Percentiles rank a stretch among this genome's conserved stretches.
Evolutionary conservation across 2,113 vertebrate species (phyloP).

Genomic region (Nycticebus coucang): DNA sequence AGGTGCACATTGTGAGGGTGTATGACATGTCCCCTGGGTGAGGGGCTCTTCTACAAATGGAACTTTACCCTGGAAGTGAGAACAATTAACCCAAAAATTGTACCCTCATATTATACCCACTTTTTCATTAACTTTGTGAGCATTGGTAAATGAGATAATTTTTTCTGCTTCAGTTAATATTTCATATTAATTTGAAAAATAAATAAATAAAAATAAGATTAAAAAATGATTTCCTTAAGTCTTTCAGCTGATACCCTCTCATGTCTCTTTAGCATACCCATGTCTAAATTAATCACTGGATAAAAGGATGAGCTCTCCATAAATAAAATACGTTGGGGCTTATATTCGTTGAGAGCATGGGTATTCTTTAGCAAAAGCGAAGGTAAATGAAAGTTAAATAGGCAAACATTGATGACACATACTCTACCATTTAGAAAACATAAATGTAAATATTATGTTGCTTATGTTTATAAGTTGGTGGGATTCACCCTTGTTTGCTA

Average conservation of each 20-base stretch:
- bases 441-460: not conserved
- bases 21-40: too few species aligned
- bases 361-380: not conserved
- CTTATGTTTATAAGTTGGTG: too few species aligned
- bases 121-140: too few species aligned
- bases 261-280: not conserved
- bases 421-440: not conserved
- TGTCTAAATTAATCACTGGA: not conserved
- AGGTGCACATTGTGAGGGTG: too few species aligned
- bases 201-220: not conserved
- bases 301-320: accelerated
- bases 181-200: not conserved
- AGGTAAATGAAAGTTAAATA: not conserved
- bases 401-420: not conserved
- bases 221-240: not conserved
- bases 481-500: not conserved
- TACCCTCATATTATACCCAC: too few species aligned
- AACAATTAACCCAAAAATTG: too few species aligned
- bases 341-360: accelerated
- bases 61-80: too few species aligned
- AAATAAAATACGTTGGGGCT: not conserved
- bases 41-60: too few species aligned
- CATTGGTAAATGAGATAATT: too few species aligned
- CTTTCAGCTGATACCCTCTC: not conserved
- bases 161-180: too few species aligned